A percentile compares a stretch with the other conserved stretches of the same genome.
Evolutionary conservation across 1,140 invertebrate genomes (phyloP).

Genomic region (Hylaeus volcanicus): DNA sequence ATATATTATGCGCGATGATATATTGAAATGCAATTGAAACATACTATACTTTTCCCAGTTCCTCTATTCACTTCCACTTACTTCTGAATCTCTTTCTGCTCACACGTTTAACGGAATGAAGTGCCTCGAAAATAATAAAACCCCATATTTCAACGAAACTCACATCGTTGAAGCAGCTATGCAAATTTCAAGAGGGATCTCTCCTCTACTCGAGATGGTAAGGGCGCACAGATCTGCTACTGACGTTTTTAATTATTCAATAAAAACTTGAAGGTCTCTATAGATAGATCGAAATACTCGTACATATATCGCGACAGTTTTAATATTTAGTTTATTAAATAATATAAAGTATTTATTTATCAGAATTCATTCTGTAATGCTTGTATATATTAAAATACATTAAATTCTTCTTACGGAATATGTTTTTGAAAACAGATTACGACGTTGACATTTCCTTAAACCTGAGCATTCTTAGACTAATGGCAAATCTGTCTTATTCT

Average conservation of each 20-base stretch:
- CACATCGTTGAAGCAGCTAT: slow-evolving; percentile 69
- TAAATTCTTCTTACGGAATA: too few relatives aligned
- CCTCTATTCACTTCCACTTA: not conserved
- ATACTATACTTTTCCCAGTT: slow-evolving; percentile 9
- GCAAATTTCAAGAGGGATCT: slow-evolving; percentile 72
- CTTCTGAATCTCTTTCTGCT: slow-evolving; percentile 12
- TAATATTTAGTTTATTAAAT: not conserved
- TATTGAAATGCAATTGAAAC: not conserved
- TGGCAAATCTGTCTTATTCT: not conserved
- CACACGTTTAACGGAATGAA: slow-evolving; percentile 64
- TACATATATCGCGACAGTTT: slow-evolving; percentile 34
- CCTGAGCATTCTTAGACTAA: too few relatives aligned
- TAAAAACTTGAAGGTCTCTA: slow-evolving; percentile 63
- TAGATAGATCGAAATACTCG: slow-evolving; percentile 47
- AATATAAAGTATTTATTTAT: not conserved
- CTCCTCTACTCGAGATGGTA: slow-evolving; percentile 60
- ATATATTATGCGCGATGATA: not conserved
- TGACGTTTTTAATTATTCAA: slow-evolving; percentile 75
- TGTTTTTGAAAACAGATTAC: too few relatives aligned
- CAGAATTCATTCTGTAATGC: not conserved
- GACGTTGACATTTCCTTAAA: too few relatives aligned
- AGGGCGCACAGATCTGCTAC: slow-evolving; percentile 62
- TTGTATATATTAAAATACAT: too few relatives aligned
- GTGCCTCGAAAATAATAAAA: slow-evolving; percentile 72
- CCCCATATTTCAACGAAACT: slow-evolving; percentile 70